Percentiles rank a stretch among this genome's conserved stretches.
phyloP scores from a whole-genome alignment of 2,797 vertebrate species.

The Antrozous pallidus region DNA sequence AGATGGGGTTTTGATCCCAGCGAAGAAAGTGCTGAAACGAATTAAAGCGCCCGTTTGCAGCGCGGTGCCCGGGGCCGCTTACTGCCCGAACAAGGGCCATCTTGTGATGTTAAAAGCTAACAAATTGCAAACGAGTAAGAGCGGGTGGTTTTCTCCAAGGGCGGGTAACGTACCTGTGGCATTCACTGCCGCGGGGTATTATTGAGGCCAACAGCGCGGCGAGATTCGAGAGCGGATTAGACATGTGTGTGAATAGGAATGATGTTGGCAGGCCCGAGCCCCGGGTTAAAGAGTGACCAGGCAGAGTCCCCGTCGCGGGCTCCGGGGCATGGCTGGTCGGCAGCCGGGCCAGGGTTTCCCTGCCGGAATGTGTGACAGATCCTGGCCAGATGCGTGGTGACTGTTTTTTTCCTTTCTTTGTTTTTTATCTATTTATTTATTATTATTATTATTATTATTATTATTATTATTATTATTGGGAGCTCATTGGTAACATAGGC shows the following conservation, averaged over 20 bases:
- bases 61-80: background rate
- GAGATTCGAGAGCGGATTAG: constrained; percentile 69
- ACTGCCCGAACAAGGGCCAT: background rate
- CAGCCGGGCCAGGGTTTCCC: constrained; percentile 52
- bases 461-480: too few species aligned
- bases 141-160: constrained; percentile 59
- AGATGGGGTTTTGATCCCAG: background rate
- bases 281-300: constrained; percentile 73
- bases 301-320: constrained; percentile 62
- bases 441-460: too few species aligned
- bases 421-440: too few species aligned
- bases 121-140: constrained; percentile 58
- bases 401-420: constrained; percentile 32
- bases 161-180: constrained; percentile 20
- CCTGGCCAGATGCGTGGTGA: constrained; percentile 48
- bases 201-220: constrained; percentile 51
- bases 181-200: constrained; percentile 62
- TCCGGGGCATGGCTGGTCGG: constrained; percentile 61
- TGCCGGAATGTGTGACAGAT: background rate
- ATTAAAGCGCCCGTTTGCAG: background rate
- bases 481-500: background rate
- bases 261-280: constrained; percentile 72
- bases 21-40: background rate
- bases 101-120: constrained; percentile 49
- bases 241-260: constrained; percentile 60